Percentiles rank a stretch among this genome's conserved stretches.
These are phyloP conservation scores for Cosmia trapezina DNA, from an alignment of 2,888 invertebrate species.

Conservation along the genomic window DNA sequence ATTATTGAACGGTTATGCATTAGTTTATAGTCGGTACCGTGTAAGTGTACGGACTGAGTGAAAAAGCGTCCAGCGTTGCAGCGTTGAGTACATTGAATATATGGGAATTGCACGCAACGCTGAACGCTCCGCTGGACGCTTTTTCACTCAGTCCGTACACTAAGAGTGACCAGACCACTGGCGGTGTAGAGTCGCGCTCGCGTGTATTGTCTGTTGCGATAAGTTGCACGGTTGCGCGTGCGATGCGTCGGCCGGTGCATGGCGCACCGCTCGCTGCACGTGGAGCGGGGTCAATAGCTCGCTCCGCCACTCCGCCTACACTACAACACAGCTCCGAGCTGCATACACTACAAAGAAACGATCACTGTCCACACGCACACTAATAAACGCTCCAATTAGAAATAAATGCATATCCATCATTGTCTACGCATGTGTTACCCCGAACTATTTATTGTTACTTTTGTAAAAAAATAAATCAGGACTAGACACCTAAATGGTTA, in stretches of 20 bases:
- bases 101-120: too few relatives aligned
- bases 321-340: slow-evolving; percentile 60
- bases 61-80: too few relatives aligned
- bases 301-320: slow-evolving; percentile 71
- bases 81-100: too few relatives aligned
- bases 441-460: slow-evolving; percentile 7
- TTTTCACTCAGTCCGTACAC: too few relatives aligned
- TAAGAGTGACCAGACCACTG: too few relatives aligned
- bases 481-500: background rate
- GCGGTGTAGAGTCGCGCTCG: slow-evolving; percentile 16
- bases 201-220: slow-evolving; percentile 50
- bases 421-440: slow-evolving; percentile 27
- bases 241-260: slow-evolving; percentile 59
- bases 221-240: slow-evolving; percentile 55
- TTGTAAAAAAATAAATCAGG: background rate
- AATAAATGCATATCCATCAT: slow-evolving; percentile 49
- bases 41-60: too few relatives aligned
- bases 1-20: slow-evolving; percentile 44
- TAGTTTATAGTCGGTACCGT: slow-evolving; percentile 10
- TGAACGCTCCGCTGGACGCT: too few relatives aligned
- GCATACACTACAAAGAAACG: slow-evolving; percentile 61
- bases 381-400: slow-evolving; percentile 45
- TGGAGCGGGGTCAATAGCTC: slow-evolving; percentile 84
- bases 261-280: slow-evolving; percentile 74
- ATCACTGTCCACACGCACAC: slow-evolving; percentile 67